Conservation (phyloP, 2,888 invertebrate species). For the Neria commutata region DNA sequence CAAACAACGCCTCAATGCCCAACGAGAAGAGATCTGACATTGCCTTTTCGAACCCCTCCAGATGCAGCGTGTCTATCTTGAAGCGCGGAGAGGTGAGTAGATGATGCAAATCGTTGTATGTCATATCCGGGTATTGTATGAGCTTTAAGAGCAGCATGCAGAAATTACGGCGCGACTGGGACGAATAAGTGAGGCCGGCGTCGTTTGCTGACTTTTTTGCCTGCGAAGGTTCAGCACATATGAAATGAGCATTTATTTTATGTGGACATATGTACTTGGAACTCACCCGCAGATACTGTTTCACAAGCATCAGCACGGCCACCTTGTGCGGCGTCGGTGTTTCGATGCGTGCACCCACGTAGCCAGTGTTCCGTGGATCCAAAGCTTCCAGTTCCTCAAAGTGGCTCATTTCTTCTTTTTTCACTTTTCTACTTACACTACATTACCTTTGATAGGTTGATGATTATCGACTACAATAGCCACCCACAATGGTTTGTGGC, state of each 20-base stretch:
- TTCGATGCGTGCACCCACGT: constrained; percentile 58
- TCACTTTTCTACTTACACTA: too few relatives aligned
- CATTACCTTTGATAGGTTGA: too few relatives aligned
- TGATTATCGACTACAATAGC: too few relatives aligned
- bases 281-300: constrained; percentile 73
- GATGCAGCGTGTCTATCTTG: constrained; percentile 51
- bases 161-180: constrained; percentile 76
- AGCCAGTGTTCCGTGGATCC: constrained; percentile 47
- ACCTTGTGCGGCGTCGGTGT: constrained; percentile 79
- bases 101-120: constrained; percentile 70
- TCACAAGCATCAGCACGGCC: constrained; percentile 76
- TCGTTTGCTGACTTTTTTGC: constrained; percentile 52
- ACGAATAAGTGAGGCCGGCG: constrained; percentile 56
- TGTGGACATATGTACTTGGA: too few relatives aligned
- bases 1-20: constrained; percentile 71
- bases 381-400: constrained; percentile 57
- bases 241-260: constrained; percentile 3
- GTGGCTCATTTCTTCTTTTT: constrained; percentile 43
- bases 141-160: constrained; percentile 80
- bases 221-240: constrained; percentile 36
- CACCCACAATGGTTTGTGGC: too few relatives aligned
- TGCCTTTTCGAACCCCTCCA: constrained; percentile 66
- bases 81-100: constrained; percentile 64
- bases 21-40: constrained; percentile 62
- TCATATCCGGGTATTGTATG: constrained; percentile 80